Evolutionary conservation across 2,797 vertebrate species (phyloP), one percentile per base, ranked within the genome.

Genomic region (Helostoma temminkii): DNA sequence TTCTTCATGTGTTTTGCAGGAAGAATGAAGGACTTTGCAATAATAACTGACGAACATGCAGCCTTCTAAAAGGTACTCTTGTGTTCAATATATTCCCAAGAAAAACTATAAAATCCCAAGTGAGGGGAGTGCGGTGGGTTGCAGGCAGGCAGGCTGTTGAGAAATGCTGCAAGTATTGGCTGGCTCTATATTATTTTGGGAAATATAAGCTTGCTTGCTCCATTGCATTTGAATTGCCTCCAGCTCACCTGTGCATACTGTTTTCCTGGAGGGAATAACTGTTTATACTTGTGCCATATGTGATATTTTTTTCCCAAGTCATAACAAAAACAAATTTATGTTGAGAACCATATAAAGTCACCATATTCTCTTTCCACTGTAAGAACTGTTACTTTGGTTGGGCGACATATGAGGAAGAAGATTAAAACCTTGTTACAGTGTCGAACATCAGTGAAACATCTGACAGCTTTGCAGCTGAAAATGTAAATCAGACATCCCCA

Each of bases 211-310:
- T 52, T 71, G 65, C 76, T 74, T 68, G 86, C 88, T 92, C 82
- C 68, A 82, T 72, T 84, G 82, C 76, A 76, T 87, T 69, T 77
- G 59, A 91, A 92, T 91, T 92, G 83, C 86, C 82, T 88, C 68
- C 84, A 86, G 82, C 71, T 87, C 89, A 92, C 87, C 85, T 88
- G 84, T 2, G 42, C 49, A 62, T 55, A 56, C 64, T 54, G 2
- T 73, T 68, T 66, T 77, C 74, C 83, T 80, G 50, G 43, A 78
- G 83, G 80, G 82, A 88, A 85, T 74, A 80, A 72, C 67, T 69
- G 72, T 84, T 83, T 87, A 80, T 80, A 52, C 54, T 59, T 15
- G 39, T 57, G 69, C 82, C 78, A 76, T 83, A 84, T 88, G 71
- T 77, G 62, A n/a, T 69, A 46, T 58, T 49, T 63, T 67, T 66